phyloP scores from a whole-genome alignment of 2,888 invertebrate species.

The Protonemura montana region DNA sequence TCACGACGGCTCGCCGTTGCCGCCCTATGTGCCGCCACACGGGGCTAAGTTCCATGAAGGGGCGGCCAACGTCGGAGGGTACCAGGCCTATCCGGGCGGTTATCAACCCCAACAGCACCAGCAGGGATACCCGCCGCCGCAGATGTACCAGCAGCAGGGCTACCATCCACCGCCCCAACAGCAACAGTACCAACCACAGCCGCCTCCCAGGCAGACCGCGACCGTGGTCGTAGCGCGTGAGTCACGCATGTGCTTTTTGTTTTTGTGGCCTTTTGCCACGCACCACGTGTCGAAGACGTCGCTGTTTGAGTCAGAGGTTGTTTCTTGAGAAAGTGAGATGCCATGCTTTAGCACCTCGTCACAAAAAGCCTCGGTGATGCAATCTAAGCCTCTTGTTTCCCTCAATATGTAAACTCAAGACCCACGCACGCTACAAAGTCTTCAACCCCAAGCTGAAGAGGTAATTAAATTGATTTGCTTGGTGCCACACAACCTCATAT shows the following conservation, averaged over 20 bases:
- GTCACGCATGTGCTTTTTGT: neutral
- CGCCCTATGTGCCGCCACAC: slow-evolving; percentile 31
- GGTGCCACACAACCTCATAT: too few species aligned
- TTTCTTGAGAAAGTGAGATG: too few species aligned
- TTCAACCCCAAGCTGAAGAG: too few species aligned
- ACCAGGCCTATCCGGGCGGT: neutral
- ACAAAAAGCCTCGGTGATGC: too few species aligned
- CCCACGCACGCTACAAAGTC: too few species aligned
- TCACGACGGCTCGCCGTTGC: neutral
- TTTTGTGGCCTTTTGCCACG: neutral
- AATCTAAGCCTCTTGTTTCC: too few species aligned
- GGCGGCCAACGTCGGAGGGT: neutral
- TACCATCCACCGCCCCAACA: slow-evolving; percentile 17
- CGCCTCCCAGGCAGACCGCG: slow-evolving; percentile 16
- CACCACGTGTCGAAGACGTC: neutral
- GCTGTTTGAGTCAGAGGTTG: slow-evolving; percentile 16
- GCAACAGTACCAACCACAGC: slow-evolving; percentile 19
- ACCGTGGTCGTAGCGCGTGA: slow-evolving; percentile 18
- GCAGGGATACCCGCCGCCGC: neutral
- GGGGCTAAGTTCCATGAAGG: slow-evolving; percentile 1
- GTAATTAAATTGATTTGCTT: too few species aligned
- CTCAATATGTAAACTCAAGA: too few species aligned
- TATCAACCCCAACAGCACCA: neutral
- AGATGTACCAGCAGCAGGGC: neutral
- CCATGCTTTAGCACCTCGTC: too few species aligned